phyloP scores from a whole-genome alignment of 2,797 vertebrate genomes.

The Sebastes cheni region DNA sequence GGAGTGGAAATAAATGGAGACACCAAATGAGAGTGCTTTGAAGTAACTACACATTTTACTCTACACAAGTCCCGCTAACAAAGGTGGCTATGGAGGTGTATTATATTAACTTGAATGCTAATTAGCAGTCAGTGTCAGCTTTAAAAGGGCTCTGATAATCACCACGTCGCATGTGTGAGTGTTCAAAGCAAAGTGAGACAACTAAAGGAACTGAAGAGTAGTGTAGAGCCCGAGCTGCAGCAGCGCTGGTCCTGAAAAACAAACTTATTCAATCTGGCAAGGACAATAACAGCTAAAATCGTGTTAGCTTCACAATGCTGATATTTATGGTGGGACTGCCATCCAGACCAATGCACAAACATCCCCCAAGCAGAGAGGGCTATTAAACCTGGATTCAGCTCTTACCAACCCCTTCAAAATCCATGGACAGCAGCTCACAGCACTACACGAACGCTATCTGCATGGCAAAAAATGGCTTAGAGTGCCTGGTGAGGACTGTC shows the following conservation, averaged over 20 bases:
- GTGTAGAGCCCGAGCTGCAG: background rate
- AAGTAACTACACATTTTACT: constrained; percentile 22
- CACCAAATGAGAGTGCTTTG: constrained; percentile 37
- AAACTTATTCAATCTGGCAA: constrained; percentile 26
- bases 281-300: constrained; percentile 40
- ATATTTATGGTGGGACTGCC: constrained; percentile 19
- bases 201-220: background rate
- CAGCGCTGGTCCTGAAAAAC: constrained; percentile 6
- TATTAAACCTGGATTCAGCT: constrained; percentile 44
- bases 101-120: constrained; percentile 43
- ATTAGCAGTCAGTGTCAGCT: constrained; percentile 45
- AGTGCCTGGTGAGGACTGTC: background rate
- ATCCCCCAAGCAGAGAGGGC: constrained; percentile 21
- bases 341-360: constrained; percentile 32
- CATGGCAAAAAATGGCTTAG: background rate
- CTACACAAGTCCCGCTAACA: constrained; percentile 20
- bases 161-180: background rate
- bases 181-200: constrained; percentile 27
- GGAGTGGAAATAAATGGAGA: background rate
- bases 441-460: constrained; percentile 1
- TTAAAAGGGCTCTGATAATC: constrained; percentile 38
- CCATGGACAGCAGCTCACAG: background rate
- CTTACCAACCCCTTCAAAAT: constrained; percentile 1
- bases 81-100: constrained; percentile 38
- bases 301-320: constrained; percentile 1